Evolutionary conservation across 2,113 vertebrate species (phyloP).

Genomic region (Neolamprologus variostigma): DNA sequence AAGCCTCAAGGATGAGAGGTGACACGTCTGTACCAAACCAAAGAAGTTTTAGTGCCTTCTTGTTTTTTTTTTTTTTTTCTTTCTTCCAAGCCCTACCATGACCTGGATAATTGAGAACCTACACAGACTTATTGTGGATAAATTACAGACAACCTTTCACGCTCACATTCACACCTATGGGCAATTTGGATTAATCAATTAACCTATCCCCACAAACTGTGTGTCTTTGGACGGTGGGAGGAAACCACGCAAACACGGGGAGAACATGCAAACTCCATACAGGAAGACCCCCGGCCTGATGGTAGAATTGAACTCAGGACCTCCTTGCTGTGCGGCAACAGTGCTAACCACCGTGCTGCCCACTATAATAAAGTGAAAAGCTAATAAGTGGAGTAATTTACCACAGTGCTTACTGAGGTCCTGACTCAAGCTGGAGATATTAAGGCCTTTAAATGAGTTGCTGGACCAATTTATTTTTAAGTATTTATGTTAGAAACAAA

Average conservation of each 20-base stretch:
- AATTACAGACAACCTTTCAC: background rate
- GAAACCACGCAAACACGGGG: background rate
- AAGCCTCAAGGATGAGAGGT: background rate
- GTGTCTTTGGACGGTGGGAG: background rate
- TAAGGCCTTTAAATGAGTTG: background rate
- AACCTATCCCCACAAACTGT: background rate
- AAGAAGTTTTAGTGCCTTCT: background rate
- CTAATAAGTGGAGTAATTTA: background rate
- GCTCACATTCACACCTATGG: background rate
- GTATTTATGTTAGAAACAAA: background rate
- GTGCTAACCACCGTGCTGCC: background rate
- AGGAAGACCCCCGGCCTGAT: background rate
- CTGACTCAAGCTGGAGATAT: background rate
- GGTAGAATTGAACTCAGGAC: background rate
- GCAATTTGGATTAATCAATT: background rate
- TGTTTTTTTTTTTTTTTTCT: background rate
- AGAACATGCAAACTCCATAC: background rate
- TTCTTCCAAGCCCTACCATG: background rate
- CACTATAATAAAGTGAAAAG: background rate
- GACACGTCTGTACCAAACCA: background rate
- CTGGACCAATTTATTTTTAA: background rate
- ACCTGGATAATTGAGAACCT: background rate
- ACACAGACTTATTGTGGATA: background rate
- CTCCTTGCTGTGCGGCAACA: background rate
- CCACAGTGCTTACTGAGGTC: background rate